Conservation (phyloP, 1,140 invertebrate genomes). For the Drosophila repleta region DNA sequence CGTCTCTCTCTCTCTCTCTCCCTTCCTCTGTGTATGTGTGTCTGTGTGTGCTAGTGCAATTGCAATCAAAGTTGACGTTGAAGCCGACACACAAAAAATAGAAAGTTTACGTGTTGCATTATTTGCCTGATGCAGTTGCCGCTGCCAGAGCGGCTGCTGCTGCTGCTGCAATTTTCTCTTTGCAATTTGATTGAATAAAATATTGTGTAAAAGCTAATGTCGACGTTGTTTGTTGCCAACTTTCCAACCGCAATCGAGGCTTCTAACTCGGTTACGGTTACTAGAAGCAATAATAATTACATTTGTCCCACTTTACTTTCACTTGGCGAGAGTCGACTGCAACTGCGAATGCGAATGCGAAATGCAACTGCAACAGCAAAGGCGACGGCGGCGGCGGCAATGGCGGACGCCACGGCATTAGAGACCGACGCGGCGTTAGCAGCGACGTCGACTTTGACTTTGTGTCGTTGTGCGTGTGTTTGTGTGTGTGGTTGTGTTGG, state of each 20-base stretch:
- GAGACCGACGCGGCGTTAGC: conserved; percentile 12
- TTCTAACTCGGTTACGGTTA: conserved; percentile 83
- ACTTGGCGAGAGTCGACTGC: conserved; percentile 68
- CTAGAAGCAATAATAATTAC: conserved; percentile 83
- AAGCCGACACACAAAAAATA: conserved; percentile 75
- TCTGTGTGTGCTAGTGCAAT: conserved; percentile 36
- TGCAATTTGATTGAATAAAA: conserved; percentile 82
- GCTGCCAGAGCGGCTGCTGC: neutral
- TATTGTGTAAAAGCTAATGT: conserved; percentile 79
- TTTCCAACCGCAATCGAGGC: conserved; percentile 70
- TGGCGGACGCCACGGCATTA: neutral
- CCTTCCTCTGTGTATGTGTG: conserved; percentile 12
- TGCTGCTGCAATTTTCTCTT: conserved; percentile 75
- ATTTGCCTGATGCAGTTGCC: conserved; percentile 53
- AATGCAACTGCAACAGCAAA: conserved; percentile 29
- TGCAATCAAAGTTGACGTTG: conserved; percentile 54
- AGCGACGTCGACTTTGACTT: conserved; percentile 69
- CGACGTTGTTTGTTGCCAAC: conserved; percentile 48
- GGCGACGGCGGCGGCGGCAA: conserved; percentile 1
- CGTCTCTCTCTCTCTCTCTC: too few relatives aligned
- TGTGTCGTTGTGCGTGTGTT: conserved; percentile 35
- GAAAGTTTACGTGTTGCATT: conserved; percentile 67
- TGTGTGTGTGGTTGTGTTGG: conserved; percentile 7
- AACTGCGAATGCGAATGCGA: conserved; percentile 28
- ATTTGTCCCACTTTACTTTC: conserved; percentile 84